phyloP scores from a whole-genome alignment of 2,888 invertebrate species.

The Osmoderma eremita region DNA sequence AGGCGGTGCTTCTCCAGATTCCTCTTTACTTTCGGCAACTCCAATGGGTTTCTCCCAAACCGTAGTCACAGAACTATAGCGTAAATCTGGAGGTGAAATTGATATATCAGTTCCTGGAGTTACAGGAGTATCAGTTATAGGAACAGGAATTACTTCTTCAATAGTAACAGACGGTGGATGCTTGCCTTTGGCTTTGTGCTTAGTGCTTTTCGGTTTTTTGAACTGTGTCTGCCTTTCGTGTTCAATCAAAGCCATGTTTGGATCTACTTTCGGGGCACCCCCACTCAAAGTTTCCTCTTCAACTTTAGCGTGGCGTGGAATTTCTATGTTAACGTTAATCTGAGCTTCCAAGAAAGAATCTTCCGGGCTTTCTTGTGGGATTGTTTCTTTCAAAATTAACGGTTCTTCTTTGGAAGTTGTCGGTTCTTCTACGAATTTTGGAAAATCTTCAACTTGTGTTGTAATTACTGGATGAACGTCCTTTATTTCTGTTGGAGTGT shows the following conservation, averaged over 20 bases:
- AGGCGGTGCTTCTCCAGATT: constrained; percentile 53
- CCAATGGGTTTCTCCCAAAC: constrained; percentile 50
- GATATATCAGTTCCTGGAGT: constrained; percentile 64
- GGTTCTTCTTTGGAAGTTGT: not conserved
- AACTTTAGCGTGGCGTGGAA: constrained; percentile 18
- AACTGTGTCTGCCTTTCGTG: constrained; percentile 23
- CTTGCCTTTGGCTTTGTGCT: constrained; percentile 58
- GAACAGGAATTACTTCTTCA: constrained; percentile 65
- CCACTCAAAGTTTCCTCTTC: constrained; percentile 9
- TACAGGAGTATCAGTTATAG: constrained; percentile 63
- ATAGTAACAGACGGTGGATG: constrained; percentile 66
- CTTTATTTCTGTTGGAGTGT: no score
- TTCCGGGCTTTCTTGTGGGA: not conserved
- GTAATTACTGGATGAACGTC: no score
- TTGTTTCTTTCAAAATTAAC: not conserved
- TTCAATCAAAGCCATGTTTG: constrained; percentile 23
- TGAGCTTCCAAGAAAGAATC: constrained; percentile 33
- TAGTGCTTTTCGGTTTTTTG: constrained; percentile 40
- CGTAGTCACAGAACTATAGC: constrained; percentile 51
- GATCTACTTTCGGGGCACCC: constrained; percentile 25
- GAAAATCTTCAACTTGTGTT: no score
- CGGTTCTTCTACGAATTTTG: not conserved
- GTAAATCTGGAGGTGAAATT: constrained; percentile 57
- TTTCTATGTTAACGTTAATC: constrained; percentile 28
- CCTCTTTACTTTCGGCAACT: constrained; percentile 45